Conservation (phyloP, 2,113 vertebrate genomes). For the Holacanthus passer region DNA sequence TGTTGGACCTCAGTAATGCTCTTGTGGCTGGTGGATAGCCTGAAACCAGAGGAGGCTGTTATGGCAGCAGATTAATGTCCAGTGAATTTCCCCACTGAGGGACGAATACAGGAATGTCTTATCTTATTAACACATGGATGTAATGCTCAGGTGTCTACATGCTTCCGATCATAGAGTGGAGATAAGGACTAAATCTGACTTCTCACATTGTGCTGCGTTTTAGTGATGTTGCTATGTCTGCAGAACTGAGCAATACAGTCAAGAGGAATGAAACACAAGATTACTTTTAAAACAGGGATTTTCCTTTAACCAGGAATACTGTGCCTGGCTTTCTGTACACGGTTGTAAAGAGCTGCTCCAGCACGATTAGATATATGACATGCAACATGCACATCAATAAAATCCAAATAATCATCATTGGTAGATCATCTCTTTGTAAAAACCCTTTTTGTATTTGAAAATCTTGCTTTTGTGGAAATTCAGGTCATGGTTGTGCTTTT, state of each 20-base stretch:
- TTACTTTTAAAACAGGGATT: neutral
- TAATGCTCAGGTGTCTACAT: no score
- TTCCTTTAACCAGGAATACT: neutral
- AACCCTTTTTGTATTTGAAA: neutral
- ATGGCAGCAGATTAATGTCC: no score
- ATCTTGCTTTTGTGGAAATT: neutral
- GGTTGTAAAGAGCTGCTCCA: neutral
- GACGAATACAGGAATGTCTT: no score
- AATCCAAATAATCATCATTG: neutral
- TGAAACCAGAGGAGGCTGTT: neutral
- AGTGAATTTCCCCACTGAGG: no score
- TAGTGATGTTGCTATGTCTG: no score
- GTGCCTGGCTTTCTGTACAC: neutral
- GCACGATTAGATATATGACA: neutral
- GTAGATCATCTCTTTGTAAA: neutral
- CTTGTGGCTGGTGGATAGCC: neutral
- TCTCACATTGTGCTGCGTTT: no score
- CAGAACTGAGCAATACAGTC: no score
- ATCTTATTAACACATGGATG: no score
- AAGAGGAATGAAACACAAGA: no score
- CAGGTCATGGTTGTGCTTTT: neutral
- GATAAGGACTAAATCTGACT: no score
- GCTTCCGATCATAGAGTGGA: neutral
- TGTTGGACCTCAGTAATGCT: no score
- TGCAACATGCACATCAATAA: neutral